phyloP scores from a whole-genome alignment of 2,888 invertebrate species.

The Trilocha varians region DNA sequence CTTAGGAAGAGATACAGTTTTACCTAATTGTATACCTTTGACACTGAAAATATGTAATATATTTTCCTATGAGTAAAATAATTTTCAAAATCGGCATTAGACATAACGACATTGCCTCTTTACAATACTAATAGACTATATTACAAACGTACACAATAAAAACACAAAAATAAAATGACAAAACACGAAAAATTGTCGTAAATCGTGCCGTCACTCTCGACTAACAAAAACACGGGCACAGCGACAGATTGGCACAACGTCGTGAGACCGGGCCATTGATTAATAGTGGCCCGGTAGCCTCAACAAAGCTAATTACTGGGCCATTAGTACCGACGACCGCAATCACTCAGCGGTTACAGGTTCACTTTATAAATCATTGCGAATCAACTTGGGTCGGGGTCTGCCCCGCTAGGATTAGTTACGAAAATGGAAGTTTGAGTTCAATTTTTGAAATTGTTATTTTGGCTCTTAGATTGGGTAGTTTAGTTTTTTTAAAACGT shows the following conservation, averaged over 20 bases:
- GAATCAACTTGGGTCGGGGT: background rate
- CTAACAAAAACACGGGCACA: conserved; percentile 17
- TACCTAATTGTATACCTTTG: too few species aligned
- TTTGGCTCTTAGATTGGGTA: too few species aligned
- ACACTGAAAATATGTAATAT: too few species aligned
- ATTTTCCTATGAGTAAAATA: too few species aligned
- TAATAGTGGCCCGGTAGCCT: conserved; percentile 5
- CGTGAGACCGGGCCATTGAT: conserved; percentile 7
- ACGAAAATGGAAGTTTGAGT: background rate
- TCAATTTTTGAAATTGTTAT: too few species aligned
- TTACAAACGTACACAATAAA: too few species aligned
- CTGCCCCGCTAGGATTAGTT: background rate
- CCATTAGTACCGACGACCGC: conserved; percentile 7
- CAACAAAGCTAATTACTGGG: conserved; percentile 8
- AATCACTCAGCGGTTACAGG: conserved; percentile 6
- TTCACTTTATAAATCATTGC: conserved; percentile 5
- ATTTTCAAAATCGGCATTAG: too few species aligned
- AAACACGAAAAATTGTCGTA: background rate
- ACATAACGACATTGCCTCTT: too few species aligned
- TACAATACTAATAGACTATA: too few species aligned
- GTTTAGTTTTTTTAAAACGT: too few species aligned
- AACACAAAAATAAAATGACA: background rate
- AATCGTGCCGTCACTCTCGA: background rate
- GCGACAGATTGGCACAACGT: conserved; percentile 20
- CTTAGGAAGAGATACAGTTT: too few species aligned